Base-by-base conservation (phyloP, 2,797 vertebrate species). In the Etheostoma nigrum region DNA sequence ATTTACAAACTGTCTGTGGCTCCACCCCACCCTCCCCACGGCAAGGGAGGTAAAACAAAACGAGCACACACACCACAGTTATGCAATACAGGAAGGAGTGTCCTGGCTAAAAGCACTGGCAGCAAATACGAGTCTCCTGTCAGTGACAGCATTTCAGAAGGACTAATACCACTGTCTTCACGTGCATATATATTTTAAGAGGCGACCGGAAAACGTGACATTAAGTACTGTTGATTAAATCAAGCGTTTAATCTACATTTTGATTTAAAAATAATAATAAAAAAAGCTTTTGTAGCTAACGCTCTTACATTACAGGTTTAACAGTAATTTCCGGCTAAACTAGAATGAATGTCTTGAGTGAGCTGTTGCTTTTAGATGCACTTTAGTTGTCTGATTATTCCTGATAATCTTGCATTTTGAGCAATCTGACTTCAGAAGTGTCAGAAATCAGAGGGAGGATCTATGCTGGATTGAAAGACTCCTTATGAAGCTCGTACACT, bases 61-160 rank as follows among this genome's bases (percentile, higher is more conserved):
- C 53, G 36, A 73, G 48, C 76, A 13, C 55, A 59, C 52, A 58
- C 72, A 25, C 71, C 16, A 13, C 72, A 63, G 86, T 90, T 89
- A 83, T 51, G 82, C 72, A 92, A 91, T 84, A 65, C 78, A 48
- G 55, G 47, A 86, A 90, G 84, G 80, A 69, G 85, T 78, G 86
- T 76, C 83, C 61, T 14, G 49, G 33, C 49, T 52, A 48, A 66
- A 21, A 27, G 66, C 30, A 15, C 27, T 36, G 66, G 15, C 21
- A 54, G 49, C 33, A 14, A 10, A 25, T 19, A 1, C 62, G 30
- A 59, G 10, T 27, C 21, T 70, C 14, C 60, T 58, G 69, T 42
- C 74, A 63, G 12, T 9, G 58, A 16, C 15, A 40, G 36, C 36
- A 16, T 4, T 8, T 2, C 19, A 40, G 36, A 4, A 40, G 10